Base-by-base conservation (phyloP, 2,797 vertebrate species). In the Lepus townsendii region DNA sequence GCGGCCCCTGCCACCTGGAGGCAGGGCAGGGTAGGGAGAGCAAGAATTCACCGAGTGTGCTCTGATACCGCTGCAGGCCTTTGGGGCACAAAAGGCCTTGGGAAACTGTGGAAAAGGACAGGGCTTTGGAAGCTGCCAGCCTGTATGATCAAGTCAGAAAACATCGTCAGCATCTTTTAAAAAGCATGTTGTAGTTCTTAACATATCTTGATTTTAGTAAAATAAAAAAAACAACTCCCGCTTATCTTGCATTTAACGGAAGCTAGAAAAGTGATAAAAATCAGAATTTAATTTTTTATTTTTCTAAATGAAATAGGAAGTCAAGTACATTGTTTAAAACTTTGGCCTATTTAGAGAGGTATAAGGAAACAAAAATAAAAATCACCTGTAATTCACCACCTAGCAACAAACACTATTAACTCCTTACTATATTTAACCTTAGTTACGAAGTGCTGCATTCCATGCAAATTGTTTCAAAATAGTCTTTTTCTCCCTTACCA, bases 181-280 rank as follows among this genome's bases (percentile, higher is more conserved):
- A 78, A 91, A 60, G 14, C 16, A 17, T 52, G 7, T 77, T 14
- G 32, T 42, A 32, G 19, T 69, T 93, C 95, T 84, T 32, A 83
- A 76, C 79, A 57, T 60, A 79, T 47, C 20, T 78, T 87, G 76
- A 65, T n/a, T 69, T 87, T 88, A 75, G 35, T 93, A 79, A 80
- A 71, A 75, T 57, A 76, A 47, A 32, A 32, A 54, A 30, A 82
- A 66, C 42, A 76, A 77, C 14, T 87, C 57, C 24, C 91, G 14
- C 6, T 47, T 38, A 6, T 75, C 69, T 89, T 73, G 8, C 50
- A 14, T 91, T 73, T 80, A 54, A 42, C 22, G 27, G 75, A 88
- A 69, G 11, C 35, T 60, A 63, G 68, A 62, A 66, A 82, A 76
- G 30, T 42, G 57, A 80, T 32, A 80, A 77, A 82, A 68, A 13